Percentiles rank a stretch among this genome's conserved stretches.
phyloP scores from a whole-genome alignment of 2,113 vertebrate genomes.

The Phoenicopterus ruber region DNA sequence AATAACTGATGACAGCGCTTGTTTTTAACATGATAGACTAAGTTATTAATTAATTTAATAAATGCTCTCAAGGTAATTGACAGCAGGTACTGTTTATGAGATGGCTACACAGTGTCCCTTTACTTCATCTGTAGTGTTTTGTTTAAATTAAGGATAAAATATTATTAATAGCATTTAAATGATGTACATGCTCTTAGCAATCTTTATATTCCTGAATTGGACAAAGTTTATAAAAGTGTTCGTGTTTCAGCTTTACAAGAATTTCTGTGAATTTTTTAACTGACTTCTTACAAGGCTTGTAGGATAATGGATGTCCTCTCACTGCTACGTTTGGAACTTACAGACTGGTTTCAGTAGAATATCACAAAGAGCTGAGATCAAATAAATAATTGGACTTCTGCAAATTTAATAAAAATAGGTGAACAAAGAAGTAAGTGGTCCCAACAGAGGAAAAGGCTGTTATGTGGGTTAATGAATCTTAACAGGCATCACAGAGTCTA shows the following conservation, averaged over 20 bases:
- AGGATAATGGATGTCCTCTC: neutral
- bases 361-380: neutral
- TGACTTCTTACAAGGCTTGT: neutral
- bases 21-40: neutral
- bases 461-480: neutral
- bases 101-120: neutral
- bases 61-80: neutral
- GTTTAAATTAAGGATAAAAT: neutral
- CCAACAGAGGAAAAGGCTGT: neutral
- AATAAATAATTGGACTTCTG: neutral
- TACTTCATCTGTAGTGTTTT: neutral
- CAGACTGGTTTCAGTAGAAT: neutral
- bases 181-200: neutral
- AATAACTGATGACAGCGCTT: neutral
- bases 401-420: neutral
- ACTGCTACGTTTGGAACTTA: neutral
- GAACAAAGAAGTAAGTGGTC: neutral
- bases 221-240: neutral
- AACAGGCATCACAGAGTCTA: neutral
- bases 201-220: neutral
- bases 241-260: neutral
- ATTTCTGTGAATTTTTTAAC: neutral
- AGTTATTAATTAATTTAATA: conserved; percentile 13
- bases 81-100: neutral
- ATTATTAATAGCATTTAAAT: neutral